phyloP scores from a whole-genome alignment of 1,140 invertebrate genomes.

The Drosophila bifasciata region DNA sequence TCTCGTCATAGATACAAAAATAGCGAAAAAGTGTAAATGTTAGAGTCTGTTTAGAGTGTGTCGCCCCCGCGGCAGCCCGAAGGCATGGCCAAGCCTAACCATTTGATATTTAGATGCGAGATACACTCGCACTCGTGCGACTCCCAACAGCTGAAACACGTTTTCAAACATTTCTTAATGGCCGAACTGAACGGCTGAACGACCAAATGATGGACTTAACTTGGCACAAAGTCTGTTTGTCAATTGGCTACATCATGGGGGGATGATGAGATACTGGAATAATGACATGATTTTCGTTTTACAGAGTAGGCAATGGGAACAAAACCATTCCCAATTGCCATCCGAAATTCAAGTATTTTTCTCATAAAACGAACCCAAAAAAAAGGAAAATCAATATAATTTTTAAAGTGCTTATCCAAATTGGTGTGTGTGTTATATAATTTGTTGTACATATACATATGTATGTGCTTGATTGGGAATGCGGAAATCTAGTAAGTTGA shows the following conservation, averaged over 20 bases:
- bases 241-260: slow-evolving; percentile 3
- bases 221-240: not conserved
- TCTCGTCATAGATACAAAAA: slow-evolving; percentile 54
- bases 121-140: slow-evolving; percentile 7
- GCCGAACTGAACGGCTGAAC: slow-evolving; percentile 12
- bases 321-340: not conserved
- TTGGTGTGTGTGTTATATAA: no score
- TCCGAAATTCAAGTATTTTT: slow-evolving; percentile 23
- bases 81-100: slow-evolving; percentile 11
- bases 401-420: no score
- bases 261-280: not conserved
- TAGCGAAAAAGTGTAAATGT: slow-evolving; percentile 60
- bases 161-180: slow-evolving; percentile 57
- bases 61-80: slow-evolving; percentile 26
- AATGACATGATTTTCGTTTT: slow-evolving; percentile 9
- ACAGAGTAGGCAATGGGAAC: slow-evolving; percentile 15
- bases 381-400: no score
- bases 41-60: slow-evolving; percentile 23
- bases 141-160: slow-evolving; percentile 39
- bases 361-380: no score
- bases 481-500: no score
- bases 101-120: slow-evolving; percentile 43
- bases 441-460: no score
- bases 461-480: no score
- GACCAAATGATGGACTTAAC: slow-evolving; percentile 4